A percentile compares a stretch with the other conserved stretches of the same genome.
Evolutionary conservation across 2,888 invertebrate genomes (phyloP).

Genomic region (Cloeon dipterum): DNA sequence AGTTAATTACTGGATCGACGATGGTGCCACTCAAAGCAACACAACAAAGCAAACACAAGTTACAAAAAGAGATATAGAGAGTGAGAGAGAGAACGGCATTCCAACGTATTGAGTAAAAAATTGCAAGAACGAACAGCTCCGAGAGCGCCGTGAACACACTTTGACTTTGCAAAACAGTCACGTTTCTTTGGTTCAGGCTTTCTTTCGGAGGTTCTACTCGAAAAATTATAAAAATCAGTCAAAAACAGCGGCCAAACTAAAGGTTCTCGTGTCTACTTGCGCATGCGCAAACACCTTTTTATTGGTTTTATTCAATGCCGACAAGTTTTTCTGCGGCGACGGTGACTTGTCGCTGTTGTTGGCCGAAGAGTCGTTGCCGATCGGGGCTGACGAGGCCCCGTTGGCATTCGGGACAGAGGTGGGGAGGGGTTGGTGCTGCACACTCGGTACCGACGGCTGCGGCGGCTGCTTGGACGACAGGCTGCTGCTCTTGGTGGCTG

Average conservation of each 20-base stretch:
- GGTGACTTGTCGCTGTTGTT: conserved; percentile 19
- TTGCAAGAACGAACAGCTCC: too few relatives aligned
- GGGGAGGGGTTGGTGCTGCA: conserved; percentile 15
- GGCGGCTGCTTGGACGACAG: conserved; percentile 4
- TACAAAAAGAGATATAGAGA: conserved; percentile 2
- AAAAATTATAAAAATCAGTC: too few relatives aligned
- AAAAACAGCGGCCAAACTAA: neutral
- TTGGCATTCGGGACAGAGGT: conserved; percentile 16
- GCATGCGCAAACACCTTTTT: conserved; percentile 10
- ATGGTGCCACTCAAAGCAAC: neutral
- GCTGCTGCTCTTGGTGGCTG: conserved; percentile 18
- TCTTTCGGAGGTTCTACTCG: too few relatives aligned
- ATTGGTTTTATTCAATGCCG: conserved; percentile 9
- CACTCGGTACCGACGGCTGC: conserved; percentile 1
- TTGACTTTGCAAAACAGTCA: too few relatives aligned
- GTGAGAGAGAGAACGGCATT: too few relatives aligned
- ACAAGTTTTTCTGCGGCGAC: conserved; percentile 18
- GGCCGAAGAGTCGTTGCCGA: neutral
- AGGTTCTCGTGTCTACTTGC: neutral
- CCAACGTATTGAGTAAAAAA: too few relatives aligned
- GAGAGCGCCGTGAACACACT: too few relatives aligned
- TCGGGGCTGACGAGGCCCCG: conserved; percentile 9
- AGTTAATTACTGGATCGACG: conserved; percentile 4
- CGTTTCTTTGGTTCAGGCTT: too few relatives aligned
- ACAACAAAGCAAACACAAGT: conserved; percentile 1